Evolutionary conservation across 2,888 invertebrate species (phyloP), one percentile per base, ranked within the genome.

Genomic region (Cordilura impudica): DNA sequence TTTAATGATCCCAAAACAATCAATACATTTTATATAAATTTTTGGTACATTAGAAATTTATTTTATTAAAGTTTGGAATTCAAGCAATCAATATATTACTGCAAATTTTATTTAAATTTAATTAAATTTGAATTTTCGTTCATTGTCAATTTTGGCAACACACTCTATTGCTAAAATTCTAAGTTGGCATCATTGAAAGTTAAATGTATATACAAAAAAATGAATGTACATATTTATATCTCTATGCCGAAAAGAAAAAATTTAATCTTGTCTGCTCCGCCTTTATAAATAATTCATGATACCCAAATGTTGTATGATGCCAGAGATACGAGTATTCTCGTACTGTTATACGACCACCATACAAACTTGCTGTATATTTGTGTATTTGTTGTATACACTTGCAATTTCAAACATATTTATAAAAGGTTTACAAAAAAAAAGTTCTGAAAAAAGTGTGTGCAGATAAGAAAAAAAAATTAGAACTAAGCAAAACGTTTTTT

Each of bases 201-300:
- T 39, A n/a, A n/a, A n/a, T 39, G 1, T 39, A n/a, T 12, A n/a
- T 39, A n/a, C 12, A 39, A 35, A 39, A 39, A 39, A 12, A 35
- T 58, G 19, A 19, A 12, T 35, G n/a, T 58, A 12, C 14, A 3
- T 54, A n/a, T 26, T 18, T 66, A 70, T 2, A 60, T 51, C 31
- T 56, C 35, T 56, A 56, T 18, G 26, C 12, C 39, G 21, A 19
- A 31, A 54, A 18, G 0, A 39, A n/a, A 39, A 14, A 8, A 45
- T 67, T 66, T 82, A 83, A 81, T 87, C 88, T 89, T 86, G 87
- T 87, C 87, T 89, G 89, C 88, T 88, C 89, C 89, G 89, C 89
- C 89, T 89, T 89, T 88, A 89, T 89, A 89, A 89, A 89, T 89
- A 89, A 89, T 89, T 89, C 88, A 89, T 88, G 85, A 86, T 78